Base-by-base conservation (phyloP, 2,888 invertebrate species). In the Lepidochrysops patricia region DNA sequence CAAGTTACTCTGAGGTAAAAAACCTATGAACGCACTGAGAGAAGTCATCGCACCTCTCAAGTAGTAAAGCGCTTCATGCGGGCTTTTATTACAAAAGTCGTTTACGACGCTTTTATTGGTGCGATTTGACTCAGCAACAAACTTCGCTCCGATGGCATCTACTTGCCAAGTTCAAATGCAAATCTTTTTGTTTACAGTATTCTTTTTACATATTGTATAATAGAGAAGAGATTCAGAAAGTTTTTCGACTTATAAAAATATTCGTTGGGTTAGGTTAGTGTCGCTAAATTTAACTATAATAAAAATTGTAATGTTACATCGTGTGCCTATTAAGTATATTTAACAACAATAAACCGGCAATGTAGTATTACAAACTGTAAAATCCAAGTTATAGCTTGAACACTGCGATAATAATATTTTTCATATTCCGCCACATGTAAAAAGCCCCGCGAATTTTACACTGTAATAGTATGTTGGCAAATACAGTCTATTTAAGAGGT, bases 401-500 rank as follows among this genome's bases (percentile, higher is more conserved):
- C n/a, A n/a, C 13, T 35, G 4, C 13, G 1, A 35, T n/a, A 35
- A 35, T 13, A 35, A 35, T 35, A 35, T 23, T 43, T 9, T 43
- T 43, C 43, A 4, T 19, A 43, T 19, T 19, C 43, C 43, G 43
- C 19, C 43, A 43, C 12, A 9, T 43, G 43, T 23, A 43, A 9
- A 19, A 19, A 43, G 37, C 37, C 12, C n/a, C n/a, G 15, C 37
- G 37, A 37, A 37, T 7, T 2, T 15, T 37, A 37, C 7, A 15
- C 37, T 49, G 48, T 49, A 49, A 49, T 54, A 19, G 19, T 15
- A 50, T 60, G 66, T 62, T 66, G 63, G 66, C 64, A 62, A 64
- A 66, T 66, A 62, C 64, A 50, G 59, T 63, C 62, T 62, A 61
- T 64, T 66, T 60, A 61, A 62, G 57, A 62, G 61, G 58, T 57